Base-by-base conservation (phyloP, 1,140 invertebrate genomes). In the Zaprionus camerounensis region DNA sequence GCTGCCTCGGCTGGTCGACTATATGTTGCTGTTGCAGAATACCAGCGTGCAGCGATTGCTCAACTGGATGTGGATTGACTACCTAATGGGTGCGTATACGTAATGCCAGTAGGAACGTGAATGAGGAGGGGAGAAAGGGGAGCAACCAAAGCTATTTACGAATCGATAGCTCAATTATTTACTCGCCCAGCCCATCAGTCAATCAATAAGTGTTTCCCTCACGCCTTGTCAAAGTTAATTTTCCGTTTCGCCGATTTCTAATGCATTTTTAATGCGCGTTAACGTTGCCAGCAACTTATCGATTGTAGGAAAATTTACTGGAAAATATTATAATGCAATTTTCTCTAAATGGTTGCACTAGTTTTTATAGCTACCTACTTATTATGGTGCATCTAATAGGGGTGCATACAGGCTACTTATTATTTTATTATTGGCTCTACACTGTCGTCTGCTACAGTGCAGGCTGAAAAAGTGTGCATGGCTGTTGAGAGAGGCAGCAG, bases 11-110 rank as follows among this genome's bases (percentile, higher is more conserved):
- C 46, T 92, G 31, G 49, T 83, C 2, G 72, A 90, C 24, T 80
- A 80, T 3, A 78, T 92, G 36, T 56, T 55, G 26, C 59, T 92
- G 46, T 49, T 92, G 11, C 88, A 91, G 38, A 83, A 84, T 12
- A 92, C 91, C 0, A 87, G 84, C 51, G 80, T 82, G 75, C 71
- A 80, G 11, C 64, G 91, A 0, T 44, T 92, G 55, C 83, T 92
- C 1, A 92, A 92, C 53, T 92, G 91, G 87, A 75, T 92, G 12
- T 92, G 91, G 91, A 84, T 80, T 20, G 88, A 92, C 24, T 91
- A 92, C 65, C 38, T 92, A 15, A 91, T 92, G 79, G 91, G 91
- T 92, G 44, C 55, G 90, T 82, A 62, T 46, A 65, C 56, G 20
- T 17, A 59, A 67, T 65, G 13, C 20, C 13, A 36, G 46, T 12